Conservation (phyloP, 2,797 vertebrate species). For the Allobates femoralis region DNA sequence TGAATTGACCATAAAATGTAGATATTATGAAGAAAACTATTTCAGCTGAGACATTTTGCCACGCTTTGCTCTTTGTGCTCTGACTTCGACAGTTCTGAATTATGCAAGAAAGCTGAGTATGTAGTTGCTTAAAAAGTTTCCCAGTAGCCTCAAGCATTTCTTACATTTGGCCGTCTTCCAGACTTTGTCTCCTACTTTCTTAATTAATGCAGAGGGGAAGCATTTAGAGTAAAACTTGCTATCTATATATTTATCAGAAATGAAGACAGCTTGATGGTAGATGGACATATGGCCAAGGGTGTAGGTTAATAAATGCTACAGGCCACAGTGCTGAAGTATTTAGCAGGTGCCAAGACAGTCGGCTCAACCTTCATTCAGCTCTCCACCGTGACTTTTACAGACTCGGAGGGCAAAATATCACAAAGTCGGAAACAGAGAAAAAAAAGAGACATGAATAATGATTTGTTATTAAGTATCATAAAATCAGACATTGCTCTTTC, state of each 20-base stretch:
- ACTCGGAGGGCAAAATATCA: conserved; percentile 32
- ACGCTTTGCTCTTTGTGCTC: conserved; percentile 45
- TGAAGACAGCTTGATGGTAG: conserved; percentile 42
- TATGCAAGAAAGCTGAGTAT: conserved; percentile 51
- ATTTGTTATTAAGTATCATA: conserved; percentile 39
- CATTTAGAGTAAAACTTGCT: conserved; percentile 15
- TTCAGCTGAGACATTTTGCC: conserved; percentile 47
- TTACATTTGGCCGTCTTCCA: conserved; percentile 48
- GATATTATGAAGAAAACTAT: conserved; percentile 24
- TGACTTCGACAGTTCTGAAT: conserved; percentile 54
- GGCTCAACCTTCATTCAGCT: conserved; percentile 35
- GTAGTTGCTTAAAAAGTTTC: conserved; percentile 48
- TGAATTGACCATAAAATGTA: conserved; percentile 28
- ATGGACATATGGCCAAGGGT: conserved; percentile 53
- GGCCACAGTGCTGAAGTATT: conserved; percentile 16
- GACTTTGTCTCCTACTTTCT: conserved; percentile 33
- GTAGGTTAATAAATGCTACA: conserved; percentile 55
- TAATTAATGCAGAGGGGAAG: conserved; percentile 39
- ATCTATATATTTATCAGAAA: conserved; percentile 29
- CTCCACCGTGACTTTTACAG: not conserved
- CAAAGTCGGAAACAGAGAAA: conserved; percentile 34
- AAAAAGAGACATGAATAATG: conserved; percentile 39
- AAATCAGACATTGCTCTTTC: conserved; percentile 9
- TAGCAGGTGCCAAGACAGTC: conserved; percentile 49
- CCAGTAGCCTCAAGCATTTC: conserved; percentile 47